Conservation (phyloP, 2,113 vertebrate genomes). For the Tursiops truncatus region DNA sequence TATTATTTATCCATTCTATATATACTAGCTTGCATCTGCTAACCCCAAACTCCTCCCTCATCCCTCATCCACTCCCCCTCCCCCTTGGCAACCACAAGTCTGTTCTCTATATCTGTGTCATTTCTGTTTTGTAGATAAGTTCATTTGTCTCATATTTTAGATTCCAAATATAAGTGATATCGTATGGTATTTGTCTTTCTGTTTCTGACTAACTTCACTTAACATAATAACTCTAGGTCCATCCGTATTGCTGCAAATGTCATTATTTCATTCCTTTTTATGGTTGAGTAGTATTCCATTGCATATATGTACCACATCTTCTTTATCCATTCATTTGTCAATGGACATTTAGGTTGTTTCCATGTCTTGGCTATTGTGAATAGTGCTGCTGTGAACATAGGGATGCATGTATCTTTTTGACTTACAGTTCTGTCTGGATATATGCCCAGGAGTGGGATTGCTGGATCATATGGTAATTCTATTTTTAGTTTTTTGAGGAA, state of each 20-base stretch:
- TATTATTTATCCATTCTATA: not conserved
- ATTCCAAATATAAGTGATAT: not conserved
- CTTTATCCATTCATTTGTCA: not conserved
- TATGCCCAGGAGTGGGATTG: not conserved
- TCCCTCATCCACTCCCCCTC: not conserved
- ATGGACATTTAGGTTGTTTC: not conserved
- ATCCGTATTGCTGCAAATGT: not conserved
- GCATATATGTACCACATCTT: not conserved
- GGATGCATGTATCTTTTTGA: not conserved
- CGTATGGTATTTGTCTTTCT: not conserved
- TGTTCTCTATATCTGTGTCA: not conserved
- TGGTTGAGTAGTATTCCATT: not conserved
- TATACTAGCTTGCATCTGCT: not conserved
- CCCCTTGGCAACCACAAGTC: not conserved
- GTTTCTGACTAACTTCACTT: rapidly evolving
- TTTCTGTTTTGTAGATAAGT: not conserved
- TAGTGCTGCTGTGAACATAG: not conserved
- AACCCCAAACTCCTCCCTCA: not conserved
- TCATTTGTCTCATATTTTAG: not conserved
- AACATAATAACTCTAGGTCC: not conserved
- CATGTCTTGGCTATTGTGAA: not conserved
- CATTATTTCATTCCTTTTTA: not conserved
- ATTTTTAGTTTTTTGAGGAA: not conserved
- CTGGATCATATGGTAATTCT: not conserved
- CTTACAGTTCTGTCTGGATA: not conserved